Base-by-base conservation (phyloP, 2,888 invertebrate species). In the Drosophila paucipuncta region DNA sequence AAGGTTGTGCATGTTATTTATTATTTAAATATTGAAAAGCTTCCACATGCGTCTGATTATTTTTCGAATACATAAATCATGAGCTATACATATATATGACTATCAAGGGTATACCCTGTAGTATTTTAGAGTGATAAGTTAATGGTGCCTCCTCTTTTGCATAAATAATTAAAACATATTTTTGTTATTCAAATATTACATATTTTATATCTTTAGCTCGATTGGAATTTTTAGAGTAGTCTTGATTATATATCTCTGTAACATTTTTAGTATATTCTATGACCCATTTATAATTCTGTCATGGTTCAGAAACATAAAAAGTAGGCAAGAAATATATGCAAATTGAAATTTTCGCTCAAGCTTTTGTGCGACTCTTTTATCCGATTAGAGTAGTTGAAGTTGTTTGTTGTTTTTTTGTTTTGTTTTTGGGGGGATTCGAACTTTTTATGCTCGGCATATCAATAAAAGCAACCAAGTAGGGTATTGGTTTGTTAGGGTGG, bases 381-480 rank as follows among this genome's bases (percentile, higher is more conserved):
- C 25, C n/a, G 52, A 35, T 52, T 43, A 22, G 28, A 41, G 52
- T 68, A 50, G 62, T 74, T 41, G 11, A 49, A 41, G 67, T 59
- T 78, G 68, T 78, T 85, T 83, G 66, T 79, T 73, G 70, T 65
- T 53, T 7, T 39, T 3, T 18, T 18, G 22, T 18, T 5, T 6
- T 13, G 13, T 43, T 4, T 47, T 22, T 0, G 13, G 1, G 2
- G 7, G 64, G 71, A 72, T 73, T 79, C 77, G 62, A 82, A 75
- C 84, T 79, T 73, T 81, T 80, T 79, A 67, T 81, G 85, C 81
- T 76, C 57, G 73, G 63, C 68, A 84, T 82, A 86, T 82, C 84
- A 82, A 86, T 82, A 82, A 78, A 75, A 68, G 61, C 71, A 55
- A 55, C 47, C 35, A 4, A 13, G n/a, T 59, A 5, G 28, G 37